Conservation (phyloP, 2,888 invertebrate genomes). For the Timandra comae region DNA sequence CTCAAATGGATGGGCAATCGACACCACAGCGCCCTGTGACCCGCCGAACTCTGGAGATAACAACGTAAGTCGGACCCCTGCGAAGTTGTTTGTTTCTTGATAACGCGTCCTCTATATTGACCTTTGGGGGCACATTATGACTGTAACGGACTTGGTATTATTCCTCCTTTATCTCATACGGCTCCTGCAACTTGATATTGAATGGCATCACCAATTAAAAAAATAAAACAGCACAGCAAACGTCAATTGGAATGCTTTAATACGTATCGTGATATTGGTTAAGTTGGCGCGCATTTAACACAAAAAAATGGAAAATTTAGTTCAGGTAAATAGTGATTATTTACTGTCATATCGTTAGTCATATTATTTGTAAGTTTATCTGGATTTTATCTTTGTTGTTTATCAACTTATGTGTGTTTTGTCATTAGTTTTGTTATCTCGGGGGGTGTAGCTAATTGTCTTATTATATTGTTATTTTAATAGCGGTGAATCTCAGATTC, state of each 20-base stretch:
- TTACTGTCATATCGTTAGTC: no score
- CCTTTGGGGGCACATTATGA: slow-evolving; percentile 30
- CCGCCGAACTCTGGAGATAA: slow-evolving; percentile 54
- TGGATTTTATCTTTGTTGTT: no score
- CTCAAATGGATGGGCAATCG: slow-evolving; percentile 68
- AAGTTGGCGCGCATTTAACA: no score
- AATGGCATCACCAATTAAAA: slow-evolving; percentile 13
- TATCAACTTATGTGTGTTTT: background rate
- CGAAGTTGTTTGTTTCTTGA: slow-evolving; percentile 61
- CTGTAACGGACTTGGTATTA: slow-evolving; percentile 20
- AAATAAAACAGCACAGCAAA: background rate
- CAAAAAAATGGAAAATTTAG: slow-evolving; percentile 8
- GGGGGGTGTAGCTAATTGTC: no score
- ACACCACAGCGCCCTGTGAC: slow-evolving; percentile 64
- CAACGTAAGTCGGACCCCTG: slow-evolving; percentile 70
- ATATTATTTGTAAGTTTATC: no score
- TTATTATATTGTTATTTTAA: no score
- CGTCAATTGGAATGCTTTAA: no score
- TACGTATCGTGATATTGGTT: no score
- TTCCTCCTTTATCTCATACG: slow-evolving; percentile 24
- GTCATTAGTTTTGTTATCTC: no score
- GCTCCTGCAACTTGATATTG: slow-evolving; percentile 15
- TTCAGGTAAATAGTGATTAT: slow-evolving; percentile 19
- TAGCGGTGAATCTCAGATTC: no score
- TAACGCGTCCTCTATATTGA: slow-evolving; percentile 46